These are phyloP conservation scores for Acrocephalus kingi DNA, from an alignment of 2,113 vertebrate genomes.

Conservation along the genomic window DNA sequence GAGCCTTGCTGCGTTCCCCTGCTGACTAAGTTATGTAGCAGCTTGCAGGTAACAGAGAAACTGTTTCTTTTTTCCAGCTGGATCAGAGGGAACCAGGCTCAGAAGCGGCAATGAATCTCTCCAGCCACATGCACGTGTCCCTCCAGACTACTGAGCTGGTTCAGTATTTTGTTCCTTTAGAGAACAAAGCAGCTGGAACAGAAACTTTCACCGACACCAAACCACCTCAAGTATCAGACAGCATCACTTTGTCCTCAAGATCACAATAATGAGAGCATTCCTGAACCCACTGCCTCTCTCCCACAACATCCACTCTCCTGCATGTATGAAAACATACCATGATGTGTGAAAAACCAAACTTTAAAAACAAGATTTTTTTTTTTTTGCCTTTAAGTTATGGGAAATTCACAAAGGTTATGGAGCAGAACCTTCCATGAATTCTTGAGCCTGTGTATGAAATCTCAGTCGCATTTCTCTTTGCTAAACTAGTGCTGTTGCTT, in stretches of 20 bases:
- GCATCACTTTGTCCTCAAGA: neutral
- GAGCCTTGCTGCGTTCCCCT: neutral
- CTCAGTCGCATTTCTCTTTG: neutral
- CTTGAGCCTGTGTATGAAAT: neutral
- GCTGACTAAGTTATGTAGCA: neutral
- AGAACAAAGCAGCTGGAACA: neutral
- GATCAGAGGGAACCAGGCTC: neutral
- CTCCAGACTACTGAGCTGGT: neutral
- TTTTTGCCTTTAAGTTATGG: neutral
- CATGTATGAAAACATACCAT: rapidly evolving
- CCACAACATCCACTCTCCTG: neutral
- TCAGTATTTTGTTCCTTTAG: neutral
- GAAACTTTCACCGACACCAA: neutral
- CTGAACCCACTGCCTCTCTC: neutral
- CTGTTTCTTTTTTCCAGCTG: neutral
- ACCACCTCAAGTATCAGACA: neutral
- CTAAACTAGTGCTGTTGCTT: neutral
- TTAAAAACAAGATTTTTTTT: neutral
- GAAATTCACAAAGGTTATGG: neutral
- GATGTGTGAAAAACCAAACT: neutral
- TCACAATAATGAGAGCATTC: neutral
- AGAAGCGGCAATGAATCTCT: neutral
- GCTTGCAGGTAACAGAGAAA: neutral
- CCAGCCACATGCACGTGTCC: rapidly evolving
- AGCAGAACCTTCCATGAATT: neutral